These are phyloP conservation scores for Rhynchonycteris naso DNA, from an alignment of 2,797 vertebrate genomes.

Conservation along the genomic window DNA sequence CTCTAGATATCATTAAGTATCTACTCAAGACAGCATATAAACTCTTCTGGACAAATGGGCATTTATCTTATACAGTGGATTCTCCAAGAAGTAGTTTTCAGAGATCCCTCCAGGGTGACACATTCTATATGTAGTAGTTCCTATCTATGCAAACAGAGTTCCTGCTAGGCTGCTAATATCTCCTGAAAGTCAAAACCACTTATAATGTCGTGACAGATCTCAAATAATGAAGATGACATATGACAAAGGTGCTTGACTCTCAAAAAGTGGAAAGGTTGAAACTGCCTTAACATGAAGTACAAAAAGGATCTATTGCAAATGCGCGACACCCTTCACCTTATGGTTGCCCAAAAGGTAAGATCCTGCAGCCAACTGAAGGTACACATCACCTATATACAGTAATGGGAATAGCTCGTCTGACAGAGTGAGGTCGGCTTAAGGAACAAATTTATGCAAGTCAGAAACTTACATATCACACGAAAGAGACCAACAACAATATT, in stretches of 20 bases:
- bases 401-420: background rate
- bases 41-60: slow-evolving; percentile 23
- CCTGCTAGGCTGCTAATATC: background rate
- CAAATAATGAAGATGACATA: background rate
- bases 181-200: background rate
- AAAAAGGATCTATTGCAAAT: background rate
- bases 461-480: background rate
- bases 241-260: background rate
- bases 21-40: slow-evolving; percentile 11
- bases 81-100: background rate
- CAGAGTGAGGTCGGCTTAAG: background rate
- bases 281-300: background rate
- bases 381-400: background rate
- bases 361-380: background rate
- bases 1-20: slow-evolving; percentile 20
- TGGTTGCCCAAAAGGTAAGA: background rate
- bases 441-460: background rate
- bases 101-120: background rate
- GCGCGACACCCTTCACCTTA: background rate
- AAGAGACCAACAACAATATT: background rate
- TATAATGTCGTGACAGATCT: background rate
- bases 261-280: background rate
- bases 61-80: slow-evolving; percentile 26
- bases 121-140: background rate
- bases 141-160: slow-evolving; percentile 13